phyloP scores from a whole-genome alignment of 2,888 invertebrate species.

The Craniophora ligustri region DNA sequence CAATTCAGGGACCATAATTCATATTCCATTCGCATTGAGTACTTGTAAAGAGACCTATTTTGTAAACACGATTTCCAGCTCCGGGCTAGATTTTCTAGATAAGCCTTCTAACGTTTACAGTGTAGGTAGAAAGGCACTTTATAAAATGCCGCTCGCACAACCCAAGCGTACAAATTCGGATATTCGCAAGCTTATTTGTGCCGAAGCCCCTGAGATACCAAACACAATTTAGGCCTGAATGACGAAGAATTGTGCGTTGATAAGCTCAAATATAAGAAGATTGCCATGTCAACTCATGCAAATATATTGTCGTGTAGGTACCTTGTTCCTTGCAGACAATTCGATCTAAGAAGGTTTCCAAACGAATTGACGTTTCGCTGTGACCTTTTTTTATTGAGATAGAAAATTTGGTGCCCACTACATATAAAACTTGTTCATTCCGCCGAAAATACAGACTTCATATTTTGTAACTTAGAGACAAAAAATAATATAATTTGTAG shows the following conservation, averaged over 20 bases:
- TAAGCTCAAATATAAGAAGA: constrained; percentile 73
- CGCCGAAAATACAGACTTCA: no score
- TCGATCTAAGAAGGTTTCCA: constrained; percentile 70
- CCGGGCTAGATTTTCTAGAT: constrained; percentile 50
- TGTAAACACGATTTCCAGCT: constrained; percentile 5
- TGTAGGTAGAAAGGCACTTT: constrained; percentile 14
- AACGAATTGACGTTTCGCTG: constrained; percentile 69
- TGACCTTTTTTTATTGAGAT: constrained; percentile 75
- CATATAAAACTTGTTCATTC: constrained; percentile 57
- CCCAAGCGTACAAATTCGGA: constrained; percentile 31
- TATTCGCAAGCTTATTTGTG: constrained; percentile 57
- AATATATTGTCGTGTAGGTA: constrained; percentile 63
- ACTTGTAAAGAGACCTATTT: background rate
- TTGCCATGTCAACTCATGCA: constrained; percentile 69
- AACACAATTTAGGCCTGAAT: constrained; percentile 71
- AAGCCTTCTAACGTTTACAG: constrained; percentile 12
- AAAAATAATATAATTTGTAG: no score
- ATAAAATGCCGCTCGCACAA: constrained; percentile 34
- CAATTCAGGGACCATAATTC: background rate
- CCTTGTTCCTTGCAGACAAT: constrained; percentile 66
- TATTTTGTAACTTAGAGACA: no score
- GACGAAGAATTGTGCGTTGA: constrained; percentile 71
- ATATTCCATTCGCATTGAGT: background rate
- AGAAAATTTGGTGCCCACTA: constrained; percentile 60
- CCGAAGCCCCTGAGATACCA: constrained; percentile 54